phyloP scores from a whole-genome alignment of 2,888 invertebrate genomes.

The Andrena chrysosceles region DNA sequence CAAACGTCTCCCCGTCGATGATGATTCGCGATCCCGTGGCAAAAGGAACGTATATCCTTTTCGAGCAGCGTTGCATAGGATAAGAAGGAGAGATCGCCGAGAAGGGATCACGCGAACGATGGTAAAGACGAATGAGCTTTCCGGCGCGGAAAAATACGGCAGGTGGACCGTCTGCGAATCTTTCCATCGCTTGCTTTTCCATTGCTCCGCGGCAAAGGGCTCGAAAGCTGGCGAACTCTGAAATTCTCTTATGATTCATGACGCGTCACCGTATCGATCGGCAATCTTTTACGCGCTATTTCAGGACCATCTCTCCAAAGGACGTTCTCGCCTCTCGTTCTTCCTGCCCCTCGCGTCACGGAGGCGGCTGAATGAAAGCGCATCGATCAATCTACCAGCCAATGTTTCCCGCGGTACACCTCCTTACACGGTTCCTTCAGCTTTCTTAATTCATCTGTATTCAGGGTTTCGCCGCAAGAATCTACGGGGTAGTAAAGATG shows the following conservation, averaged over 20 bases:
- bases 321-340: constrained; percentile 23
- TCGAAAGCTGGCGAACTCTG: background rate
- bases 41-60: constrained; percentile 37
- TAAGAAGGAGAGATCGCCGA: constrained; percentile 8
- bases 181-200: constrained; percentile 47
- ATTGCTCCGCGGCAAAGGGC: background rate
- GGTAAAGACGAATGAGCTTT: constrained; percentile 65
- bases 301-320: background rate
- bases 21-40: constrained; percentile 15
- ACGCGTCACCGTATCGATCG: constrained; percentile 53
- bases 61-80: constrained; percentile 38
- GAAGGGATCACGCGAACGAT: constrained; percentile 52
- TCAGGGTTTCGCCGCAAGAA: background rate
- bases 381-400: constrained; percentile 10
- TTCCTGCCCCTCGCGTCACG: background rate
- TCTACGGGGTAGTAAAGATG: background rate
- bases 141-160: constrained; percentile 65
- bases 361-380: background rate
- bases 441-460: background rate
- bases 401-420: constrained; percentile 15
- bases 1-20: constrained; percentile 6
- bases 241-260: constrained; percentile 65
- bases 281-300: constrained; percentile 44
- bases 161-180: constrained; percentile 62
- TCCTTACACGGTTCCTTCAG: background rate